Conservation (phyloP, 2,113 vertebrate species). For the Cyprinodon tularosa region DNA sequence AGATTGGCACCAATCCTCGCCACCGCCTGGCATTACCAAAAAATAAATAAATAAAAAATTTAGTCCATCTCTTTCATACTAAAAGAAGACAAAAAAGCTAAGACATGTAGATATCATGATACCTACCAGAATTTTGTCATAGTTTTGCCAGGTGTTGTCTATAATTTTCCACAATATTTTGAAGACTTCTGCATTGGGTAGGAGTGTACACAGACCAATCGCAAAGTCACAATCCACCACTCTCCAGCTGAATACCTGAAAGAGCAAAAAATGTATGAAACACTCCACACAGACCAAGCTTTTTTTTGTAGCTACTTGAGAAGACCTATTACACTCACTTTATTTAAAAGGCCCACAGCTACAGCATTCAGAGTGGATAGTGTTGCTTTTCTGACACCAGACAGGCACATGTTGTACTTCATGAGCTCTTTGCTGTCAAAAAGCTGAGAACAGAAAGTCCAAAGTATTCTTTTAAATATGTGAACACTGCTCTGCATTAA, state of each 20-base stretch:
- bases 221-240: conserved; percentile 89
- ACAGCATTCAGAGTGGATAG: conserved; percentile 72
- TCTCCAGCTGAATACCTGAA: conserved; percentile 91
- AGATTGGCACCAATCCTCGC: conserved; percentile 87
- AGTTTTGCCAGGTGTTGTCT: conserved; percentile 92
- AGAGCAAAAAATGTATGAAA: neutral
- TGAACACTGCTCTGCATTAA: conserved; percentile 1
- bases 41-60: neutral
- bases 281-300: too few species aligned
- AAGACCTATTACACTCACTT: conserved; percentile 83
- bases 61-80: neutral
- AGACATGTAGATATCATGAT: neutral
- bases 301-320: too few species aligned
- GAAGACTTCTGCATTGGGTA: conserved; percentile 84
- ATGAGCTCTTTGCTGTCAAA: conserved; percentile 67
- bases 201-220: conserved; percentile 88
- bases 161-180: conserved; percentile 93
- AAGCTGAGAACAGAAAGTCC: conserved; percentile 71
- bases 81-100: neutral
- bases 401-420: conserved; percentile 78
- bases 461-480: neutral
- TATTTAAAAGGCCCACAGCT: conserved; percentile 85
- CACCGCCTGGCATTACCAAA: conserved; percentile 80
- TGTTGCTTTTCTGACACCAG: conserved; percentile 77
- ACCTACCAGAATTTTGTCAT: conserved; percentile 90